Percentiles rank a stretch among this genome's conserved stretches.
phyloP scores from a whole-genome alignment of 2,113 vertebrate species.

The Stercorarius parasiticus region DNA sequence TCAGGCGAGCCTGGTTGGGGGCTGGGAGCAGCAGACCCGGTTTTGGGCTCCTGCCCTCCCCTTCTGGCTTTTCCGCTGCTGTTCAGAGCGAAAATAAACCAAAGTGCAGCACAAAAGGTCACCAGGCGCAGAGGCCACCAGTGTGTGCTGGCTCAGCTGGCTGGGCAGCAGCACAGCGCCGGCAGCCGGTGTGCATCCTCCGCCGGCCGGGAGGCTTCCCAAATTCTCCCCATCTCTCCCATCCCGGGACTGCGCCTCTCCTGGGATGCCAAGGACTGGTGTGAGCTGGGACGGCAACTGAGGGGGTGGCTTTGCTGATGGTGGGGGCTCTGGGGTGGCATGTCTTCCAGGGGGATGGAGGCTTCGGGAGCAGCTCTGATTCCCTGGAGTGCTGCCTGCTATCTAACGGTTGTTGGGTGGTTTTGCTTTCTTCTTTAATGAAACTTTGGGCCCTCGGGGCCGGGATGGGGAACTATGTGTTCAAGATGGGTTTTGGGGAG shows the following conservation, averaged over 20 bases:
- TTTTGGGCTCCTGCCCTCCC: neutral
- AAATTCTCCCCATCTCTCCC: neutral
- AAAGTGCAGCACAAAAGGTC: constrained; percentile 11
- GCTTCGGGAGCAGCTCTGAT: neutral
- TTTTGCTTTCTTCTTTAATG: constrained; percentile 20
- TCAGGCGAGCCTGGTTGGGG: neutral
- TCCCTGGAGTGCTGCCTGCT: neutral
- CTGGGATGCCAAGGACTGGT: neutral
- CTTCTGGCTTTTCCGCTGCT: neutral
- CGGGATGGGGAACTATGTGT: neutral
- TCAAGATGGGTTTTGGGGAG: neutral
- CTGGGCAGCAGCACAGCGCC: neutral
- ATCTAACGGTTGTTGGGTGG: neutral
- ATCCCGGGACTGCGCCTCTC: rapidly evolving
- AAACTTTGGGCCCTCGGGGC: neutral
- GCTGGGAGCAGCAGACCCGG: neutral
- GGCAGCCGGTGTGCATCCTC: neutral
- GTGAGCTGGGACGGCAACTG: neutral
- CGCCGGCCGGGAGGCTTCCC: rapidly evolving
- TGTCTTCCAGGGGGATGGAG: rapidly evolving
- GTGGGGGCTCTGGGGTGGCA: neutral
- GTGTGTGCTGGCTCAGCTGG: neutral
- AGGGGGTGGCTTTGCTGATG: neutral
- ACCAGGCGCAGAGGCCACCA: neutral
- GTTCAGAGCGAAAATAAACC: constrained; percentile 1